Base-by-base conservation (phyloP, 2,797 vertebrate genomes). In the Eleutherodactylus coqui region DNA sequence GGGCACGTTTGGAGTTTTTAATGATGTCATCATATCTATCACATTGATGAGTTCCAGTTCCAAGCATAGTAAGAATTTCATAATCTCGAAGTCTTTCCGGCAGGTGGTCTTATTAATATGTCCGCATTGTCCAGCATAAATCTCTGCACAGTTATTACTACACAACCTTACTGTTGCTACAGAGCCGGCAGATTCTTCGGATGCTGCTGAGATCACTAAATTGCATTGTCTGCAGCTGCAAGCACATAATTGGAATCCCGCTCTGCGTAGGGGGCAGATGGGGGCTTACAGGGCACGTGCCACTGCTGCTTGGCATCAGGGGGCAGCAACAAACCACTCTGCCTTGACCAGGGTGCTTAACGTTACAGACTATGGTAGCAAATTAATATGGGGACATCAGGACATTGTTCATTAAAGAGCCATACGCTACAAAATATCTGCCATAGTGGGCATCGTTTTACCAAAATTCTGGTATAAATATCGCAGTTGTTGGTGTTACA, bases 171-270 rank as follows among this genome's bases (percentile, higher is more conserved):
- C 21, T 34, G 62, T 67, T 69, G 34, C 5, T 69, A 0, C 24
- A 41, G 1, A 38, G 34, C 10, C 4, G 67, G 17, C 67, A 69
- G 67, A 69, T 69, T 69, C 67, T 36, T 69, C 67, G 9, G 36
- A 69, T 38, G 67, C 67, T 69, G 67, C 36, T 69, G 67, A 38
- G 34, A 38, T 24, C 67, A 69, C 34, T 24, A 69, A 24, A 69
- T 24, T 38, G 17, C 34, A 69, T 34, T 36, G 24, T 24, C 41
- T 69, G 36, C 7, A 69, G 34, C 34, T 69, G 34, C 5, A 41
- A 69, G 36, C 36, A 69, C 67, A 41, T 69, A 69, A 7, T 9
- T 69, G 34, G 67, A 38, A 38, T 69, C 2, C 34, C 4, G 67
- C 67, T 69, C 21, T 69, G 34, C 1, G 7, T 41, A 24, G 34